A percentile compares a stretch with the other conserved stretches of the same genome.
Evolutionary conservation across 1,140 invertebrate species (phyloP).

Genomic region (Pantala flavescens): DNA sequence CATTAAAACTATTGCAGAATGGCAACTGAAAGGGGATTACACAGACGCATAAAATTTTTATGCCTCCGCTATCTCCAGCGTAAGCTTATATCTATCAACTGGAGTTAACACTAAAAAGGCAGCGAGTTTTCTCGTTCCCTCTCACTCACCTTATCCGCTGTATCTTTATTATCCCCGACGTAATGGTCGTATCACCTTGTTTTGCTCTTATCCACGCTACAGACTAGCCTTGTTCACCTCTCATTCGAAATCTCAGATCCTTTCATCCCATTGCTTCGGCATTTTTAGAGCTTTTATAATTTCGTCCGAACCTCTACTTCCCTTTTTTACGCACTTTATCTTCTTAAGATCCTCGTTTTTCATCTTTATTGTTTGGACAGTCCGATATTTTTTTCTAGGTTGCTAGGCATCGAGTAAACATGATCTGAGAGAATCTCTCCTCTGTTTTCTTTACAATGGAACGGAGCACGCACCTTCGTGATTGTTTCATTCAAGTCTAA

Average conservation of each 20-base stretch:
- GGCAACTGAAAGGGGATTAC: conserved; percentile 1
- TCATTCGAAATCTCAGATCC: background rate
- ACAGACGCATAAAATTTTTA: conserved; percentile 7
- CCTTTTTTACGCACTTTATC: background rate
- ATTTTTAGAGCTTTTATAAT: background rate
- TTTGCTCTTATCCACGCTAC: background rate
- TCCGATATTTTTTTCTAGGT: no score
- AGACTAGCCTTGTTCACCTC: background rate
- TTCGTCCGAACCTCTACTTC: background rate
- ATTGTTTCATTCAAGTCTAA: no score
- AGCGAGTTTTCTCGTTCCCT: background rate
- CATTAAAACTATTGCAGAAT: conserved; percentile 1
- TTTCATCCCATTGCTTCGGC: background rate
- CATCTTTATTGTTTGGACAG: no score
- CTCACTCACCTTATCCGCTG: background rate
- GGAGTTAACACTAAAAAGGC: conserved; percentile 5
- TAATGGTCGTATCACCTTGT: conserved; percentile 5
- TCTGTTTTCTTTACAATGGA: no score
- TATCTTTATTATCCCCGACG: background rate
- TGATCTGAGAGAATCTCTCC: no score
- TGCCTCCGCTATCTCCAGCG: background rate
- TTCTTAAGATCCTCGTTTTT: no score
- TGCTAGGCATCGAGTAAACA: no score
- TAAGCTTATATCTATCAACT: conserved; percentile 8
- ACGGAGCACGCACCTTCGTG: no score